Percentiles rank a stretch among this genome's conserved stretches.
Evolutionary conservation across 30 jellyfish, hydroid and myxozoan genomes (phyloP).

Genomic region (Clytia hemisphaerica): DNA sequence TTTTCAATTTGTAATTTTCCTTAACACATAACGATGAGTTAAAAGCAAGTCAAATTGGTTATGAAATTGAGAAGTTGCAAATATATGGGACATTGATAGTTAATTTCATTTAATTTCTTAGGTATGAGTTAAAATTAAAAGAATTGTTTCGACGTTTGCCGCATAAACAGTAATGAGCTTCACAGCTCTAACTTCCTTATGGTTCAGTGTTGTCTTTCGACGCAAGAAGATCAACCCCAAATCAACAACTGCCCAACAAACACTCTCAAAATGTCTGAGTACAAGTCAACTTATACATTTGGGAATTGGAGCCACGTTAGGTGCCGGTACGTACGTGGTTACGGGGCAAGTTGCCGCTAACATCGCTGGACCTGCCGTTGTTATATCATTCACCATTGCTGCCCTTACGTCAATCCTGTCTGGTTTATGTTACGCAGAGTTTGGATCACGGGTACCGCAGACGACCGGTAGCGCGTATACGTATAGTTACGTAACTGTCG

Average conservation of each 20-base stretch:
- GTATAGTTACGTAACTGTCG: slow-evolving; percentile 97
- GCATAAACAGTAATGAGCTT: no score
- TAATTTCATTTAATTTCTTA: no score
- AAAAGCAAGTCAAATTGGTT: no score
- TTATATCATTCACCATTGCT: slow-evolving; percentile 90
- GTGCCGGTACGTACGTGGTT: slow-evolving; percentile 99
- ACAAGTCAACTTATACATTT: slow-evolving; percentile 83
- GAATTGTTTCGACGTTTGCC: no score
- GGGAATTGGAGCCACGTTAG: slow-evolving; percentile 99
- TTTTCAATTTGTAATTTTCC: no score
- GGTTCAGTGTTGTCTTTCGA: slow-evolving; percentile 81
- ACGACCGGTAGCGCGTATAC: slow-evolving; percentile 99
- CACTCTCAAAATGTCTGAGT: slow-evolving; percentile 75
- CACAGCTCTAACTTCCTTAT: no score
- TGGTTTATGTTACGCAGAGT: slow-evolving; percentile 97
- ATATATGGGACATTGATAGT: no score
- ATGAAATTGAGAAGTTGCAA: no score
- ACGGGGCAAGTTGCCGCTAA: slow-evolving; percentile 99
- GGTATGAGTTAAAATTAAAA: no score
- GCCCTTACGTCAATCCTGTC: slow-evolving; percentile 95
- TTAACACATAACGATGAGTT: no score
- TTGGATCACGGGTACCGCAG: slow-evolving; percentile 98
- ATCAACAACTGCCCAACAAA: slow-evolving; percentile 24
- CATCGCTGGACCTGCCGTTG: slow-evolving; percentile 98
- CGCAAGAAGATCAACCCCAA: slow-evolving; percentile 51